Percentiles rank a stretch among this genome's conserved stretches.
phyloP scores from a whole-genome alignment of 2,113 vertebrate species.

The Forbesichthys agassizii region DNA sequence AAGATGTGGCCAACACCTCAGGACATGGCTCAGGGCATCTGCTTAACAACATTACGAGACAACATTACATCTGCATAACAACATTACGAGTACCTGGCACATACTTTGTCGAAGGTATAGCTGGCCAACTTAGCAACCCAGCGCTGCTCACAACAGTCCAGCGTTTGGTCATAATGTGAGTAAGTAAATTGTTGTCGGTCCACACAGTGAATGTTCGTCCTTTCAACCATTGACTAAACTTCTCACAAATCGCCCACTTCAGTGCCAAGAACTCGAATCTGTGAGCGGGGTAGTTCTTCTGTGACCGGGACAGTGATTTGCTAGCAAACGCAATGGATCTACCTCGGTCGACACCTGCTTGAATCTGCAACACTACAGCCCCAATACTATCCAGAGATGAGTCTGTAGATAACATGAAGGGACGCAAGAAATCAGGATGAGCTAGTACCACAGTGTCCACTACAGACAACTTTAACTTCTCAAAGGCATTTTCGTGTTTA shows the following conservation, averaged over 20 bases:
- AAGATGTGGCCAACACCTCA: too few species aligned
- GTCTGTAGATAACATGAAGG: slow-evolving; percentile 22
- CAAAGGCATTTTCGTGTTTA: not conserved
- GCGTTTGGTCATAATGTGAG: slow-evolving; percentile 19
- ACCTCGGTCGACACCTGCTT: not conserved
- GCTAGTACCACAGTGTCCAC: slow-evolving; percentile 3
- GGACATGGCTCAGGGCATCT: too few species aligned
- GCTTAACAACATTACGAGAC: too few species aligned
- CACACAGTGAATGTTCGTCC: not conserved
- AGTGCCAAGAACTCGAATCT: slow-evolving; percentile 19
- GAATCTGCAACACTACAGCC: slow-evolving; percentile 18
- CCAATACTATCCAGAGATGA: slow-evolving; percentile 15
- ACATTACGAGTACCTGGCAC: too few species aligned
- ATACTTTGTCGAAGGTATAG: too few species aligned
- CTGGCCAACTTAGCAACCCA: slow-evolving; percentile 13
- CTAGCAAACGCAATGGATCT: not conserved
- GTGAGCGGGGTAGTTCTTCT: not conserved
- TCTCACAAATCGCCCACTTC: slow-evolving; percentile 32
- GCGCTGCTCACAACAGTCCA: not conserved
- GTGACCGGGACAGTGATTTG: too few species aligned
- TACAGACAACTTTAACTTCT: not conserved
- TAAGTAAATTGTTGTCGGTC: slow-evolving; percentile 15
- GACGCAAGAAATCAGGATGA: slow-evolving; percentile 11
- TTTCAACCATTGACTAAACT: slow-evolving; percentile 23
- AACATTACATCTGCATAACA: too few species aligned